Conservation (phyloP, 1,140 invertebrate genomes). For the Drosophila albomicans region DNA sequence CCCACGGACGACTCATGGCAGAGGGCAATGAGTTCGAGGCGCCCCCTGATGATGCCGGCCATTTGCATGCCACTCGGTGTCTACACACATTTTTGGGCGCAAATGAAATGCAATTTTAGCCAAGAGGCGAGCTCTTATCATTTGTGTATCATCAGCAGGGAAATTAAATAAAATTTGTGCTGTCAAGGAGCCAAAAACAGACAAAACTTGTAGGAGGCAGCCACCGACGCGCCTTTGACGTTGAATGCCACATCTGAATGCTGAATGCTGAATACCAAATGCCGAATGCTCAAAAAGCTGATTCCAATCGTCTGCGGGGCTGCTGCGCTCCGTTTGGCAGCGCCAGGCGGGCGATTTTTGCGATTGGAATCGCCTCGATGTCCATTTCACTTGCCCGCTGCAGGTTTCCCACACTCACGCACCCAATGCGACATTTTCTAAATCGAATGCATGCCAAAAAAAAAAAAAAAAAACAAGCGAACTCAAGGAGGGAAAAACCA, state of each 20-base stretch:
- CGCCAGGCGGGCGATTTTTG: conserved; percentile 45
- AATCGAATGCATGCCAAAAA: conserved; percentile 74
- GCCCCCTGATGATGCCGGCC: conserved; percentile 38
- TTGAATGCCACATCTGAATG: neutral
- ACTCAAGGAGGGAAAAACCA: conserved; percentile 39
- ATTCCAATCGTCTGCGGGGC: conserved; percentile 78
- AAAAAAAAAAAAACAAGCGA: neutral
- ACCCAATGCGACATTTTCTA: conserved; percentile 61
- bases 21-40: conserved; percentile 23
- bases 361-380: conserved; percentile 70
- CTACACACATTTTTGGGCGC: conserved; percentile 56
- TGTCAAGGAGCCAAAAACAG: conserved; percentile 66
- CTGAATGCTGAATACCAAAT: too few relatives aligned
- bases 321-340: conserved; percentile 79
- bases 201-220: conserved; percentile 74
- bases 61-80: conserved; percentile 44
- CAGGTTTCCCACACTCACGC: conserved; percentile 75
- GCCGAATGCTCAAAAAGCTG: conserved; percentile 15
- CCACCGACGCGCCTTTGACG: conserved; percentile 34
- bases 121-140: conserved; percentile 65
- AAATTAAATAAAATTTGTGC: conserved; percentile 78
- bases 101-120: conserved; percentile 76
- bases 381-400: conserved; percentile 62
- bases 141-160: conserved; percentile 57
- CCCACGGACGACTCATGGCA: conserved; percentile 18